Base-by-base conservation (phyloP, 2,888 invertebrate genomes). In the Fabriciana adippe region DNA sequence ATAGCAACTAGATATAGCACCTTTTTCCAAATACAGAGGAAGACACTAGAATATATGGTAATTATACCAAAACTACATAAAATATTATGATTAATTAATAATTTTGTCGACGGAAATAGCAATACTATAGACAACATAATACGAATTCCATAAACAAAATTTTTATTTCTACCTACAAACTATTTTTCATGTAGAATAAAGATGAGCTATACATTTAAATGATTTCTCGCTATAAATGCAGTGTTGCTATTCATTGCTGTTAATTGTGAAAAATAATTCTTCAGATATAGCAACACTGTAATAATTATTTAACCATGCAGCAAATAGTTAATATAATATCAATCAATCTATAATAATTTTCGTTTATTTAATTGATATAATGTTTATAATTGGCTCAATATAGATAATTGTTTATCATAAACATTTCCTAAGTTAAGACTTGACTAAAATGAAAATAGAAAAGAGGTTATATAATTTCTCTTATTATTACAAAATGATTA, bases 391-490 rank as follows among this genome's bases (percentile, higher is more conserved):
- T 56, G 41, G 21, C 0, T 6, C 47, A 3, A 47, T 59, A 48
- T 48, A 26, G 5, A 4, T 15, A 15, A 45, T 45, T 45, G 45
- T 57, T 45, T 14, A 56, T 56, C 6, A 14, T 18, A 56, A 45
- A 21, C 18, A 51, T 14, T 62, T 51, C 48, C 56, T 55, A 61
- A 56, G 64, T 69, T 72, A 51, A 14, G 35, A 18, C 14, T 15
- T 80, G 91, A 91, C 86, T 91, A 87, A 91, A 92, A 91, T 90
- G 91, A 92, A 88, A 91, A 92, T 91, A 92, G 91, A 92, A 92
- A 85, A 85, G 16, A 68, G 60, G 16, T 61, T 69, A 61, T 21
- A 54, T 55, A 48, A 56, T 11, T 69, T 60, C 50, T 47, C 54
- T 55, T 59, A 53, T 62, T 54, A 61, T 56, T 66, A 68, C 57